Base-by-base conservation (phyloP, 2,113 vertebrate genomes). In the Gavialis gangeticus region DNA sequence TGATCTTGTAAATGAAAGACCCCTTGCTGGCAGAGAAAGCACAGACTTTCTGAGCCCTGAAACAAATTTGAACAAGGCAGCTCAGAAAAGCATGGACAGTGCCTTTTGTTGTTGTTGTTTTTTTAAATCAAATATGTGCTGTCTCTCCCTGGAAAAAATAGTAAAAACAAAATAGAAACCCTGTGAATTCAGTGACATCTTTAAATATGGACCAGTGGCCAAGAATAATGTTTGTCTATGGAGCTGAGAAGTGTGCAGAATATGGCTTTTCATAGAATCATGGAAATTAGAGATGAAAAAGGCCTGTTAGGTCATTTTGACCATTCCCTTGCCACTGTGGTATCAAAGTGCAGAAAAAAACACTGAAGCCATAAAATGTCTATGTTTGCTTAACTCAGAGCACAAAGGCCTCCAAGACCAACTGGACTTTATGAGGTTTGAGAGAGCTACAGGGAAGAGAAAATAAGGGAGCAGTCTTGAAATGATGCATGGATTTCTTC, bases 1-100 rank as follows among this genome's bases (percentile, higher is more conserved):
- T 94, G 84, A 93, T 96, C 82, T 91, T 90, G 58, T 92, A 85
- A 93, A 87, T 87, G 87, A 95, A 97, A 96, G 91, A 46, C 82
- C 75, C 84, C 88, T 95, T 80, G 58, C 82, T 91, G 87, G 84
- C 85, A 93, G 86, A 0, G 0, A 97, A 82, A 96, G 88, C 84
- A 84, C 92, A 85, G 89, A 69, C n/a, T 79, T 66, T 63, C 18
- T 27, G 57, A 85, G 84, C 64, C 83, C 64, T 62, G 54, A 13
- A 82, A 84, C 79, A 92, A 89, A 62, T 63, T 79, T 81, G 57
- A 97, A 88, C 54, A 62, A 92, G 86, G 34, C 46, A 55, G 71
- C 57, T 81, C 75, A 85, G 17, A 71, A 92, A 94, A 84, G 67
- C 67, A 82, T 46, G 62, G 64, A 25, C 82, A 94, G 59, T 58